Conservation (phyloP, 2,888 invertebrate species). For the Drosophila quasianomalipes region DNA sequence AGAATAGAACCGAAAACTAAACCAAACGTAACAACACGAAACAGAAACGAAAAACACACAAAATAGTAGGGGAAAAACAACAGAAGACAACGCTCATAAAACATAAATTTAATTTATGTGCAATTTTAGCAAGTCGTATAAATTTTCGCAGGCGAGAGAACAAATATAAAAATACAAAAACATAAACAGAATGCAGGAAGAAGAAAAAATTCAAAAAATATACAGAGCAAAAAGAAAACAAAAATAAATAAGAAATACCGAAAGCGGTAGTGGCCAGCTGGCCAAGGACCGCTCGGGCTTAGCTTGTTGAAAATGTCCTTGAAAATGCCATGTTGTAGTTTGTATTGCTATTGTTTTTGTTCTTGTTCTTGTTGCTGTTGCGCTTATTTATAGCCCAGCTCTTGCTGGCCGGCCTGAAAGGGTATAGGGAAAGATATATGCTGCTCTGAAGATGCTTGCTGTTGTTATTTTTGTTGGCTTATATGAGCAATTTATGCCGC, state of each 20-base stretch:
- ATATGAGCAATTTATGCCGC: conserved; percentile 62
- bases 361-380: conserved; percentile 25
- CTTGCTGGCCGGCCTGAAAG: conserved; percentile 55
- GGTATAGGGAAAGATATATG: conserved; percentile 64
- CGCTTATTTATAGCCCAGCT: conserved; percentile 67
- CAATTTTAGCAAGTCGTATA: conserved; percentile 81
- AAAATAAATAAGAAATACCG: conserved; percentile 58
- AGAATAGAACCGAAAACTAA: conserved; percentile 33
- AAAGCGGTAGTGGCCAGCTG: conserved; percentile 63
- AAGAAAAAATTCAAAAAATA: conserved; percentile 1
- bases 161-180: conserved; percentile 34
- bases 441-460: conserved; percentile 44
- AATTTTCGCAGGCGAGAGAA: conserved; percentile 67
- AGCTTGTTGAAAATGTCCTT: conserved; percentile 68
- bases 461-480: conserved; percentile 37
- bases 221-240: conserved; percentile 5
- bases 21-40: conserved; percentile 40
- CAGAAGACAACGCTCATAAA: conserved; percentile 79
- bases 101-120: conserved; percentile 82
- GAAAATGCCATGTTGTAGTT: conserved; percentile 62
- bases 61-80: conserved; percentile 40
- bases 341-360: conserved; percentile 41
- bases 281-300: conserved; percentile 44
- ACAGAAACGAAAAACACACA: conserved; percentile 23
- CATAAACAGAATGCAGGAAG: conserved; percentile 13